phyloP scores from a whole-genome alignment of 53 echinoderm and acorn worm genomes.

The Paracentrotus lividus region DNA sequence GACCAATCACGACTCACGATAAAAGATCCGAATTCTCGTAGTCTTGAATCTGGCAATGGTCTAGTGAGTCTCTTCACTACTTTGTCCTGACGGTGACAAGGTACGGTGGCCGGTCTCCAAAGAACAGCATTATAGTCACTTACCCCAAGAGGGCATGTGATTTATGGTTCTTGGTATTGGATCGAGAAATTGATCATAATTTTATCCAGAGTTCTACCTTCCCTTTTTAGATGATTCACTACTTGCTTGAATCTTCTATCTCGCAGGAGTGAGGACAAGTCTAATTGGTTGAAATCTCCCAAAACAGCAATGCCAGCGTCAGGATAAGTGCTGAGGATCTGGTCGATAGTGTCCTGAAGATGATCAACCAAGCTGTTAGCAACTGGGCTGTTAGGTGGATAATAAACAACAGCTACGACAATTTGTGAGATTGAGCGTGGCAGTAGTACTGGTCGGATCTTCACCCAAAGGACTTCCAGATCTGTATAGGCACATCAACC shows the following conservation, averaged over 20 bases:
- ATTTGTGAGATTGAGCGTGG: slow-evolving; percentile 1
- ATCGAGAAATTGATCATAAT: slow-evolving; percentile 38
- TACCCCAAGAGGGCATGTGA: too few species aligned
- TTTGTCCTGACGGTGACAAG: too few species aligned
- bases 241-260: slow-evolving; percentile 57
- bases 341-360: not conserved
- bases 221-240: slow-evolving; percentile 50
- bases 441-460: not conserved
- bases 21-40: too few species aligned
- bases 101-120: not conserved
- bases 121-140: slow-evolving; percentile 49
- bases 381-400: too few species aligned
- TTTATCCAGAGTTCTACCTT: too few species aligned
- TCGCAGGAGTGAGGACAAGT: slow-evolving; percentile 6
- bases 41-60: too few species aligned
- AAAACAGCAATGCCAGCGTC: not conserved
- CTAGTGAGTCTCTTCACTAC: too few species aligned
- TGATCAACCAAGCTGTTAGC: too few species aligned
- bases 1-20: too few species aligned
- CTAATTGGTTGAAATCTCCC: slow-evolving; percentile 44
- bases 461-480: slow-evolving; percentile 50
- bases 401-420: too few species aligned
- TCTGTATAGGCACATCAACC: not conserved
- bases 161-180: slow-evolving; percentile 2
- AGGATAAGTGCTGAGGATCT: not conserved